Base-by-base conservation (phyloP, 2,113 vertebrate species). In the Sclerurus mexicanus region DNA sequence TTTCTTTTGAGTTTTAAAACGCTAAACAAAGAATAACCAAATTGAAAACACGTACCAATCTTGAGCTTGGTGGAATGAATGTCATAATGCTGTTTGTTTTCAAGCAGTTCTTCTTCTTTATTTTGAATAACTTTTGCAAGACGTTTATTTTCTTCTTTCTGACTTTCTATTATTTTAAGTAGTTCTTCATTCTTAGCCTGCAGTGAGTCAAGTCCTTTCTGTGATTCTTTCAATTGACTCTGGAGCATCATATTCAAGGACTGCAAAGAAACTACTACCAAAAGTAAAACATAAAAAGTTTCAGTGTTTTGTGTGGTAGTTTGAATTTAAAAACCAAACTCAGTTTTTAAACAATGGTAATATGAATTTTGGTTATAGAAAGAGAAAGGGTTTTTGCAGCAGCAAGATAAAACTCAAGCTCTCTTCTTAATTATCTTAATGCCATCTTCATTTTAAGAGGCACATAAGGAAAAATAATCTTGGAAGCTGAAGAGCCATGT, bases 151-250 rank as follows among this genome's bases (percentile, higher is more conserved):
- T 98, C 98, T 71, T 97, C 97, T 88, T 96, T 98, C 91, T 98
- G 98, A 92, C 85, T 95, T 93, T 97, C 97, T 84, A 98, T 96
- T 68, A 98, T 89, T 94, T 97, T 97, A 89, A 98, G 91, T 14
- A 99, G 97, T 20, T 98, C 98, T 79, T 98, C 88, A 47, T 99
- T 98, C 96, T 98, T 98, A 37, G 91, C 97, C 89, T 98, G 98
- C 56, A 99, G 96, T 17, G 97, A 97, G 83, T 98, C 98, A 68
- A 99, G 97, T 20, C 96, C 97, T 93, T 96, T 97, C 56, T 98
- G 94, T 7, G 98, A 98, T 18, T 98, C 96, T 5, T 94, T 81
- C 80, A 99, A 95, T 55, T 99, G 98, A 87, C 96, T 97, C 84
- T 99, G 98, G 50, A 99, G 97, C 33, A 97, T 87, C 52, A 96